Base-by-base conservation (phyloP, 2,797 vertebrate genomes). In the Toxotes lorentzi region DNA sequence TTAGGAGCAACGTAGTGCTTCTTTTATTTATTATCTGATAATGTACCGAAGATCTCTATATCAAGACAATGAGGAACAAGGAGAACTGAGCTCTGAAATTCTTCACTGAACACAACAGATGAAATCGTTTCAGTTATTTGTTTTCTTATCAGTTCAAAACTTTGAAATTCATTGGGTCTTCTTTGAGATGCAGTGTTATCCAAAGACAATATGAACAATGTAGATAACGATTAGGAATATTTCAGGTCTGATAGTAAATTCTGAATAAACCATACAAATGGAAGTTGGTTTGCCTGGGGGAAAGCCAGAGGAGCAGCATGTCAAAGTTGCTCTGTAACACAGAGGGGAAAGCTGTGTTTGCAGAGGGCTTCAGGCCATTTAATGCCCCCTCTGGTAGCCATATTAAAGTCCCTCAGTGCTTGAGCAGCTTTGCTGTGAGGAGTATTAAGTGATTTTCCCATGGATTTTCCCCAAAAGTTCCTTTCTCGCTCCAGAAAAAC, bases 361-460 rank as follows among this genome's bases (percentile, higher is more conserved):
- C 63, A 74, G 35, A 41, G 51, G 62, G 66, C 54, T 80, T 57
- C 57, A 53, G 80, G 76, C 72, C 38, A 68, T 73, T 54, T 9
- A 67, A 68, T 48, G 63, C 34, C 61, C 27, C 76, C 65, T 73
- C 59, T 58, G 53, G 56, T 50, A 38, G 75, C 45, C 4, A 64
- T 65, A 47, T 34, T 60, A 8, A 53, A 67, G 34, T 40, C 30
- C 24, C 4, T 50, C 58, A 10, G 43, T 2, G 4, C 10, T 48
- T 23, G 1, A 67, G 23, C 19, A 53, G 66, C 23, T 16, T 19
- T 2, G 43, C 59, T 48, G 23, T 57, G 24, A 41, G 62, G 11
- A 58, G 1, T 9, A 23, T 35, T 58, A 14, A 62, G 43, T 51
- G 27, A 40, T 57, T 64, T 57, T 50, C n/a, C 5, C 14, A 17